Base-by-base conservation (phyloP, 2,888 invertebrate genomes). In the Rhimphoctona megacephalus region DNA sequence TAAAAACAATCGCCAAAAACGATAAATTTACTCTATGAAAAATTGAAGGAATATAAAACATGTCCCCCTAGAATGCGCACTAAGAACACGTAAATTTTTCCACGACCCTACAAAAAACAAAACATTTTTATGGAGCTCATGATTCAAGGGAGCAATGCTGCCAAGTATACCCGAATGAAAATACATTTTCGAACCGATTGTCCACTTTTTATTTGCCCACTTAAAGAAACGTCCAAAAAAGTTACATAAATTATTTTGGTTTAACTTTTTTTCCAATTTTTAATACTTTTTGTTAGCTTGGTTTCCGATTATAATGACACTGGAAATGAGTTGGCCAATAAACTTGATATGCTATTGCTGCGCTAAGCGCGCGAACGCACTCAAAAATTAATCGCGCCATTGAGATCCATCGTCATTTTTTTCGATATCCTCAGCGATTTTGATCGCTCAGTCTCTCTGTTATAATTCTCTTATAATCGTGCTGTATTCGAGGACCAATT, bases 341-440 rank as follows among this genome's bases (percentile, higher is more conserved):
- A 67, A 46, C 1, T 72, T 43, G 54, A 46, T 39, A 52, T 67
- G 77, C 84, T 52, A 72, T 87, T 88, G 89, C 89, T 80, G 89
- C 89, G 86, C 85, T 69, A 36, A 69, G 88, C 88, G 89, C 89
- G 88, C 88, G 85, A 87, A 61, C 64, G 81, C 73, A 66, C 43
- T 64, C 43, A 76, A 82, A 30, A 43, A 74, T 46, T 64, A 76
- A 54, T 69, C 46, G 64, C 69, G 80, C 72, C 66, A 43, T 79
- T 80, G 80, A 80, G 72, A 73, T 83, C 85, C 79, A 86, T 81
- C 76, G 83, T 61, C 85, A 84, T 87, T 81, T 36, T 84, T 84
- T 19, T 84, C 79, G 54, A 69, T 64, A 64, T 66, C 70, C 5
- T 64, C 30, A 49, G 78, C 70, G 84, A 84, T 46, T 36, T 22